A percentile compares a stretch with the other conserved stretches of the same genome.
phyloP scores from a whole-genome alignment of 2,888 invertebrate species.

The Stenichneumon culpator region DNA sequence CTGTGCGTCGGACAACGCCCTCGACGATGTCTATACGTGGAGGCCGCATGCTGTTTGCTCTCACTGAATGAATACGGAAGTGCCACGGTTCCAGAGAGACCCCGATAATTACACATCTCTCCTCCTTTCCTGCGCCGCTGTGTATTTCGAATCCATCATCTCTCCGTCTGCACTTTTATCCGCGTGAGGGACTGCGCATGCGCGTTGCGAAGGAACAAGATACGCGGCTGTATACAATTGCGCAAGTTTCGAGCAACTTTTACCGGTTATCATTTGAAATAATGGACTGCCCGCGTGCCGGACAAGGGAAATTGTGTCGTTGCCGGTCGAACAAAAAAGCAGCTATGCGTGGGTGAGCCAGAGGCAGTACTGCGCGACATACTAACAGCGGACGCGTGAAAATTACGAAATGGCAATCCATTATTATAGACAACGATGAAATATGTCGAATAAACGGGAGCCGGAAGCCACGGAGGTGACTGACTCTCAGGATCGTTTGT shows the following conservation, averaged over 20 bases:
- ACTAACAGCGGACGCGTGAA: background rate
- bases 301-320: slow-evolving; percentile 7
- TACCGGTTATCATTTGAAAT: background rate
- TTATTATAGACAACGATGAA: background rate
- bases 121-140: background rate
- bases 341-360: slow-evolving; percentile 8
- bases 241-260: background rate
- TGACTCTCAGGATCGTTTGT: slow-evolving; percentile 18
- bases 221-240: background rate
- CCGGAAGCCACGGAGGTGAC: background rate
- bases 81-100: background rate
- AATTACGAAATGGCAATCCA: slow-evolving; percentile 13
- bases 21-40: background rate
- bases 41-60: background rate
- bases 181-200: too few relatives aligned
- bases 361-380: slow-evolving; percentile 8
- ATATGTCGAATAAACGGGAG: background rate
- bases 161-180: too few relatives aligned
- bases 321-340: slow-evolving; percentile 25
- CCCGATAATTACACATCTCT: background rate
- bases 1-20: background rate
- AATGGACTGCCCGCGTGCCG: background rate
- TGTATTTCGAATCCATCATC: background rate
- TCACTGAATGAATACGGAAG: background rate
- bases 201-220: too few relatives aligned